phyloP scores from a whole-genome alignment of 2,113 vertebrate genomes.

The Lasiurus borealis region DNA sequence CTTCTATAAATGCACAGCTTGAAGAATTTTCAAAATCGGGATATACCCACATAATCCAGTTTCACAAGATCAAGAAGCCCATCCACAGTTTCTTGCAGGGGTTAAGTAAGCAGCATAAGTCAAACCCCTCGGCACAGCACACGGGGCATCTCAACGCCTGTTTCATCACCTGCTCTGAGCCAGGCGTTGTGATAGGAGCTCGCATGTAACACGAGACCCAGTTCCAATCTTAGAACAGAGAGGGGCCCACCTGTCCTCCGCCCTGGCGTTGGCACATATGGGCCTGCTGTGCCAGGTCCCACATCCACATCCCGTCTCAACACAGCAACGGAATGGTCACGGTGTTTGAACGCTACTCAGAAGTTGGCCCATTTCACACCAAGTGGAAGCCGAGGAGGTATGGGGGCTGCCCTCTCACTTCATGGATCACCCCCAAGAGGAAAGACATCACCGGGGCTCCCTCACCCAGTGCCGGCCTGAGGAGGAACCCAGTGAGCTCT shows the following conservation, averaged over 20 bases:
- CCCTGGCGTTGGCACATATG: not conserved
- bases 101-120: not conserved
- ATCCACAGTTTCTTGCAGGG: not conserved
- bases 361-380: not conserved
- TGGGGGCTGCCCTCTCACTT: no score
- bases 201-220: not conserved
- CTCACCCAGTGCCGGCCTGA: rapidly evolving
- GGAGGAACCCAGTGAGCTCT: rapidly evolving
- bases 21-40: not conserved
- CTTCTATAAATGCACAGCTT: not conserved
- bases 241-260: not conserved
- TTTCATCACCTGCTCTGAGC: not conserved
- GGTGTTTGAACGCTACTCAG: not conserved
- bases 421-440: rapidly evolving
- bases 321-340: not conserved
- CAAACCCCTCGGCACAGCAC: not conserved
- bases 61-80: not conserved
- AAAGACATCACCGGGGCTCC: rapidly evolving
- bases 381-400: not conserved
- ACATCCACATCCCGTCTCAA: not conserved
- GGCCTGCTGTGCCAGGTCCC: not conserved
- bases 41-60: rapidly evolving
- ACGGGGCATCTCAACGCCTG: not conserved
- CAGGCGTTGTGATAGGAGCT: not conserved
- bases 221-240: not conserved